phyloP scores from a whole-genome alignment of 2,888 invertebrate genomes.

The Latheticus oryzae region DNA sequence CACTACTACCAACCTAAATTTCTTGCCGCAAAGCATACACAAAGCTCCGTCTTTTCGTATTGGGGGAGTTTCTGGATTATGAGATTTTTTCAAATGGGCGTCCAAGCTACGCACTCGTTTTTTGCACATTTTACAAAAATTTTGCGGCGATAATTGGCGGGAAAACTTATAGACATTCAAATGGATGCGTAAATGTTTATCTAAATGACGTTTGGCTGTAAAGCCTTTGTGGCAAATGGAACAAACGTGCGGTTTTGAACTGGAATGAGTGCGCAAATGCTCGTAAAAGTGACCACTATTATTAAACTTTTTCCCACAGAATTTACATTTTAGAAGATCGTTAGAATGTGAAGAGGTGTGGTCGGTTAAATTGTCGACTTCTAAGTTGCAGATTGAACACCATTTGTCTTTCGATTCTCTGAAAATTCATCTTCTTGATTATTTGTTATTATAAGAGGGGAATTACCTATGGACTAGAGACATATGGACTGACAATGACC shows the following conservation, averaged over 20 bases:
- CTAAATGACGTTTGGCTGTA: conserved; percentile 50
- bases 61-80: background rate
- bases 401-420: conserved; percentile 56
- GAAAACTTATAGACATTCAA: conserved; percentile 45
- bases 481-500: conserved; percentile 57
- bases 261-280: conserved; percentile 56
- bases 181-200: conserved; percentile 51
- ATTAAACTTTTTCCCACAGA: conserved; percentile 54
- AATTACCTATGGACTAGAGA: conserved; percentile 56
- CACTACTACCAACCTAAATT: conserved; percentile 50
- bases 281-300: conserved; percentile 56
- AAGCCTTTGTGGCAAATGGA: conserved; percentile 53
- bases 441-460: too few species aligned
- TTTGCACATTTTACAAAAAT: conserved; percentile 50
- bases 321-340: conserved; percentile 52
- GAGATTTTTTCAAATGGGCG: conserved; percentile 34
- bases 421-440: conserved; percentile 35
- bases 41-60: conserved; percentile 44
- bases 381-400: conserved; percentile 56
- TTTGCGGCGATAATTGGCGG: conserved; percentile 50
- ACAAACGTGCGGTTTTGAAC: conserved; percentile 53
- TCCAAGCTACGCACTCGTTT: conserved; percentile 49
- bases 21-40: conserved; percentile 57
- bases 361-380: conserved; percentile 49
- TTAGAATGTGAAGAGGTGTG: conserved; percentile 49